Evolutionary conservation across 2,888 invertebrate species (phyloP).

Genomic region (Plutella xylostella): DNA sequence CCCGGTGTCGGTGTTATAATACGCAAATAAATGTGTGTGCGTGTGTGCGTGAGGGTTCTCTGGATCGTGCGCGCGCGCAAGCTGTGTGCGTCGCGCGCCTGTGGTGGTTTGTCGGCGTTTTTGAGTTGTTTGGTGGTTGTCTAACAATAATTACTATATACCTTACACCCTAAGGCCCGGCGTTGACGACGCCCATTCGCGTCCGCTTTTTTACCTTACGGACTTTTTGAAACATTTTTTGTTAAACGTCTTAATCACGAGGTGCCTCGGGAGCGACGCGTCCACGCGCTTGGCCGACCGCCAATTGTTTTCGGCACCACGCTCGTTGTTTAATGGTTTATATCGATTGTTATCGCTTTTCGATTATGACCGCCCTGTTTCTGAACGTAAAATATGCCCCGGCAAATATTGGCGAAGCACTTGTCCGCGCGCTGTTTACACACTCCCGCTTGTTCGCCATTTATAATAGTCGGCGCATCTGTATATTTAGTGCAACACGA

Average conservation of each 20-base stretch:
- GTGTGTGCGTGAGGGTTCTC: constrained; percentile 23
- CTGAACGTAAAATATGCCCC: constrained; percentile 25
- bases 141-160: constrained; percentile 66
- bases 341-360: constrained; percentile 26
- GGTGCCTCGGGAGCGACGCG: constrained; percentile 1
- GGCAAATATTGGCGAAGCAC: constrained; percentile 37
- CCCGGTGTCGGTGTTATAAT: constrained; percentile 23
- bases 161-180: constrained; percentile 51
- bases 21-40: constrained; percentile 33
- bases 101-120: constrained; percentile 55
- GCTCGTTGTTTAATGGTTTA: constrained; percentile 27
- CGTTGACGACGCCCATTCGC: constrained; percentile 16
- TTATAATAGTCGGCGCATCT: not conserved
- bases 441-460: not conserved
- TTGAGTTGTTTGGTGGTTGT: constrained; percentile 51
- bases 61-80: constrained; percentile 18
- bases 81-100: constrained; percentile 23
- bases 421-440: constrained; percentile 18
- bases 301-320: constrained; percentile 8
- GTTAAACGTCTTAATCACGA: constrained; percentile 15
- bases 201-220: constrained; percentile 17
- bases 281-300: constrained; percentile 2
- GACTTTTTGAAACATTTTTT: constrained; percentile 7
- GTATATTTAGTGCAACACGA: not conserved
- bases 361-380: constrained; percentile 27